phyloP scores from a whole-genome alignment of 2,113 vertebrate genomes.

The Bagarius yarrelli region DNA sequence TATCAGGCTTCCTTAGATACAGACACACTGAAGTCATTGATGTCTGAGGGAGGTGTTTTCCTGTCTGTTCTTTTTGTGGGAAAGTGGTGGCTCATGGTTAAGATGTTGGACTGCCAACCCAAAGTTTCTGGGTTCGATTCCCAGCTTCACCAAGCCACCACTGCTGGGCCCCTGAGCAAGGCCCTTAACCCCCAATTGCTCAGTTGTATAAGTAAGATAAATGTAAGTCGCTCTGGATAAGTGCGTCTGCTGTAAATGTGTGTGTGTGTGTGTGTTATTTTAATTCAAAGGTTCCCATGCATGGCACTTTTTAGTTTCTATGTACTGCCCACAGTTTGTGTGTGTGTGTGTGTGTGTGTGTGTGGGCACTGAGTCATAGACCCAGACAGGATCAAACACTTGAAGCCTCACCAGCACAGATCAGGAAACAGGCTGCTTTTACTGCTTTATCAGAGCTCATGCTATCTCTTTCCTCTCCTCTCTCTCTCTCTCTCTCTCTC shows the following conservation, averaged over 20 bases:
- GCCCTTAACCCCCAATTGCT: too few species aligned
- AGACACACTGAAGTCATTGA: conserved; percentile 34
- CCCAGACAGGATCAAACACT: conserved; percentile 43
- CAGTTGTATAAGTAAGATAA: too few species aligned
- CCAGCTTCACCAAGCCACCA: too few species aligned
- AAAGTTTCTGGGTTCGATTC: too few species aligned
- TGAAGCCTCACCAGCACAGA: conserved; percentile 28
- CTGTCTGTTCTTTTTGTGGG: conserved; percentile 16
- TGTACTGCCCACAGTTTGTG: conserved; percentile 4
- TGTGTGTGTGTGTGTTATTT: conserved; percentile 24
- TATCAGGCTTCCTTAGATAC: conserved; percentile 21
- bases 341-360: conserved; percentile 16
- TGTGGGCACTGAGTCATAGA: conserved; percentile 52
- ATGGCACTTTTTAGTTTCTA: conserved; percentile 12
- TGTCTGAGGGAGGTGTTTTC: conserved; percentile 40
- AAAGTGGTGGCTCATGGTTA: too few species aligned
- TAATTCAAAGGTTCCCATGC: conserved; percentile 16
- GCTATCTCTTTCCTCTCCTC: conserved; percentile 24
- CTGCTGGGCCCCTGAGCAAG: too few species aligned
- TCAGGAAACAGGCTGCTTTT: conserved; percentile 36
- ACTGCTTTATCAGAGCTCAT: conserved; percentile 40
- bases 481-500: background rate
- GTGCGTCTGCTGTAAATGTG: conserved; percentile 35
- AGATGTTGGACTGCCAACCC: too few species aligned
- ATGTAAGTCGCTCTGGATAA: too few species aligned